phyloP scores from a whole-genome alignment of 2,797 vertebrate species.

The Acrossocheilus fasciatus region DNA sequence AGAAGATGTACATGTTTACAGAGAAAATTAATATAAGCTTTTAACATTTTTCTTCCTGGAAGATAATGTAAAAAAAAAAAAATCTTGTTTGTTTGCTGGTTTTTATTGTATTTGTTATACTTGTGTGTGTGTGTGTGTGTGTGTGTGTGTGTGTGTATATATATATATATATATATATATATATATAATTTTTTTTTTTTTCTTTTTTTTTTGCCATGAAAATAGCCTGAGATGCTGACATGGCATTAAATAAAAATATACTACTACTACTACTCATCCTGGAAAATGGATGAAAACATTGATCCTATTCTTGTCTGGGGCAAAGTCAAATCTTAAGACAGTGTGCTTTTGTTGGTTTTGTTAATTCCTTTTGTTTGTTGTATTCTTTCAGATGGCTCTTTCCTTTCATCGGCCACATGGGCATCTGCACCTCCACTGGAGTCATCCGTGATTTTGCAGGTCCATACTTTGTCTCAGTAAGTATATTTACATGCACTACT shows the following conservation, averaged over 20 bases:
- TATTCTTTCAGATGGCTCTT: slow-evolving; percentile 88
- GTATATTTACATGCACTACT: slow-evolving; percentile 63
- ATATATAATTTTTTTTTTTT: too few species aligned
- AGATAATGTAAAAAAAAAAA: background rate
- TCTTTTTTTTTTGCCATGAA: too few species aligned
- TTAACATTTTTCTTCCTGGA: background rate
- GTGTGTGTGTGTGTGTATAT: too few species aligned
- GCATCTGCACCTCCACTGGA: slow-evolving; percentile 94
- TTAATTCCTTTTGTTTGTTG: background rate
- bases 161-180: too few species aligned
- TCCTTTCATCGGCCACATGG: slow-evolving; percentile 98
- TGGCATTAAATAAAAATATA: too few species aligned
- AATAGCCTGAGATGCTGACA: too few species aligned
- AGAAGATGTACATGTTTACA: background rate
- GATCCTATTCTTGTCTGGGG: background rate
- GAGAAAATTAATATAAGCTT: background rate
- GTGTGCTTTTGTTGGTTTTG: background rate
- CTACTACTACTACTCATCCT: too few species aligned
- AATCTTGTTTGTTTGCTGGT: too few species aligned
- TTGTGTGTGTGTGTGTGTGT: too few species aligned
- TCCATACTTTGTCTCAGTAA: slow-evolving; percentile 96
- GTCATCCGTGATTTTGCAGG: slow-evolving; percentile 96
- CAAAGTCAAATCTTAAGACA: background rate
- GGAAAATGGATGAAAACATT: background rate
- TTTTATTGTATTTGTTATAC: too few species aligned